phyloP scores from a whole-genome alignment of 1,140 invertebrate genomes.

The Trichomalopsis sarcophagae region DNA sequence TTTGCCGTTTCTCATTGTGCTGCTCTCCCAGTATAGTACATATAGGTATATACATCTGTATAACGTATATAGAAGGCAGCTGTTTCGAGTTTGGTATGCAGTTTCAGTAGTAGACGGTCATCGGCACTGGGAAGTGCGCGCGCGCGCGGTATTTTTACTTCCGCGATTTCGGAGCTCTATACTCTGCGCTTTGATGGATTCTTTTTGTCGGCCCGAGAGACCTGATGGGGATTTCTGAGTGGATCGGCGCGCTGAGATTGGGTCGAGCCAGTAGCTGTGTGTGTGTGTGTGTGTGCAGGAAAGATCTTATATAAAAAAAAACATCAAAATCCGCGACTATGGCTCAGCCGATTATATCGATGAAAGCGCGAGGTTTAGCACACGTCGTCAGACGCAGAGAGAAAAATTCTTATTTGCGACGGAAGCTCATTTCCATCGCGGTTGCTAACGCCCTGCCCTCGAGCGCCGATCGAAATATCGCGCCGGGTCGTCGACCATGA shows the following conservation, averaged over 20 bases:
- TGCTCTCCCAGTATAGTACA: not conserved
- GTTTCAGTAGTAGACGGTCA: not conserved
- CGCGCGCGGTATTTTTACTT: not conserved
- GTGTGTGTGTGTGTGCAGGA: no score
- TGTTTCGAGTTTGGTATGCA: constrained; percentile 8
- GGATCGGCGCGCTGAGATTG: not conserved
- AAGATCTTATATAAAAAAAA: not conserved
- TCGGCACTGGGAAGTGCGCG: not conserved
- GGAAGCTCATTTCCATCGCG: constrained; percentile 9
- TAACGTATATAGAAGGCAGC: not conserved
- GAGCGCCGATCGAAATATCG: constrained; percentile 16
- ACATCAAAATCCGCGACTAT: not conserved
- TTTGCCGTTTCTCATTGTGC: not conserved
- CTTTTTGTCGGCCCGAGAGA: not conserved
- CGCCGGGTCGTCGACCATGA: not conserved
- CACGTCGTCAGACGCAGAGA: not conserved
- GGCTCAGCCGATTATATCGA: not conserved
- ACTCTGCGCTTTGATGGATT: not conserved
- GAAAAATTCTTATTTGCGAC: constrained; percentile 19
- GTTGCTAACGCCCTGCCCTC: not conserved
- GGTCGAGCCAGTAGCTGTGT: no score
- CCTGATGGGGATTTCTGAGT: not conserved
- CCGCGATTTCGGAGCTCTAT: not conserved
- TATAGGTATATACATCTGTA: not conserved
- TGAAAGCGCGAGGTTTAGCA: not conserved